phyloP scores from a whole-genome alignment of 2,888 invertebrate genomes.

The Arctia plantaginis region DNA sequence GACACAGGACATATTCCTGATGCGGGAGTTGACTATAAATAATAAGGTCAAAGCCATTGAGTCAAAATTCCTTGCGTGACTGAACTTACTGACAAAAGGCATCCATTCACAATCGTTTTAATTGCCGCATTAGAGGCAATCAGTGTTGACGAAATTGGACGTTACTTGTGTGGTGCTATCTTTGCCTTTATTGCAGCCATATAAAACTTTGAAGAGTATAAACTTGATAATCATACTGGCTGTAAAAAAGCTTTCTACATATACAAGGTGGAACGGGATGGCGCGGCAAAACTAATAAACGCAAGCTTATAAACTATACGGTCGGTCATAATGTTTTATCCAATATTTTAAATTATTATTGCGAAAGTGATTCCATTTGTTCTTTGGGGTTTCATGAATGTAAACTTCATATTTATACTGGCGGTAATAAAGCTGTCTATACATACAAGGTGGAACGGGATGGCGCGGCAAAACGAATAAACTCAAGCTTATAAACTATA shows the following conservation, averaged over 20 bases:
- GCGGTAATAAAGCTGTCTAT: slow-evolving; percentile 1
- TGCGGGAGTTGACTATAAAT: too few relatives aligned
- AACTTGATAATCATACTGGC: background rate
- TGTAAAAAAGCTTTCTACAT: slow-evolving; percentile 2
- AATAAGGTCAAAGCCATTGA: slow-evolving; percentile 4
- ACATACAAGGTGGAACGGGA: background rate
- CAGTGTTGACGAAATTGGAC: slow-evolving; percentile 18
- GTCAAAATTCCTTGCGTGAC: slow-evolving; percentile 35
- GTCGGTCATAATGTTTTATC: background rate
- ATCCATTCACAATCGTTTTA: slow-evolving; percentile 54
- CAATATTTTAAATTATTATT: background rate
- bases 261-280: background rate
- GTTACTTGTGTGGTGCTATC: slow-evolving; percentile 25
- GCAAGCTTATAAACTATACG: background rate
- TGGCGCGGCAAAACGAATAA: background rate
- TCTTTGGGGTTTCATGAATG: background rate
- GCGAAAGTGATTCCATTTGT: background rate
- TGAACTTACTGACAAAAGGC: slow-evolving; percentile 48
- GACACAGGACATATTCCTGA: too few relatives aligned
- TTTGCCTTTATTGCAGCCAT: slow-evolving; percentile 22
- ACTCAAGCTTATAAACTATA: background rate
- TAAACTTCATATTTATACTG: slow-evolving; percentile 1
- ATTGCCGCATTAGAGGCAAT: slow-evolving; percentile 50
- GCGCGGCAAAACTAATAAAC: background rate
- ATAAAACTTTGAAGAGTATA: background rate